Percentiles rank a stretch among this genome's conserved stretches.
phyloP scores from a whole-genome alignment of 2,797 vertebrate species.

The Sphenopsis melanotis region DNA sequence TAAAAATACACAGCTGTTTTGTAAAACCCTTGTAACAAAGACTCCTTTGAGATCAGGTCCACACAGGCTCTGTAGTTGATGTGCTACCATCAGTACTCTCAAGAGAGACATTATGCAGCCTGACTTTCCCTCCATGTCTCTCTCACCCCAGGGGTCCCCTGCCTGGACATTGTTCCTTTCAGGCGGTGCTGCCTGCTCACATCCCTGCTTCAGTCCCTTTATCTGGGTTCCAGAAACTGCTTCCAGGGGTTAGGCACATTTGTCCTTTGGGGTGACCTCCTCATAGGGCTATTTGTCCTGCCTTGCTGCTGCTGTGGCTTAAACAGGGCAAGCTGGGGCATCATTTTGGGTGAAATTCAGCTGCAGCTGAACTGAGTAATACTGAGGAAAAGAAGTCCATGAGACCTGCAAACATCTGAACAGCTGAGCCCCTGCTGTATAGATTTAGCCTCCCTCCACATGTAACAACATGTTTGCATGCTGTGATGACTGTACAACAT shows the following conservation, averaged over 20 bases:
- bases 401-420: neutral
- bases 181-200: neutral
- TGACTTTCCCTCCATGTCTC: neutral
- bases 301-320: neutral
- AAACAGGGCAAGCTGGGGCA: neutral
- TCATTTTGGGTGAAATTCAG: neutral
- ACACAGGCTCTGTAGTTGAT: neutral
- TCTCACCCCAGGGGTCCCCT: neutral
- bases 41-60: slow-evolving; percentile 22
- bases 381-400: neutral
- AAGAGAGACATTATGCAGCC: slow-evolving; percentile 38
- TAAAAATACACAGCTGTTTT: slow-evolving; percentile 52
- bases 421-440: neutral
- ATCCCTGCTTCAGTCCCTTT: neutral
- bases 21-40: slow-evolving; percentile 17
- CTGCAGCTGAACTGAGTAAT: neutral
- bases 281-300: neutral
- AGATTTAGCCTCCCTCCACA: neutral
- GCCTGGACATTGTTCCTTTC: neutral
- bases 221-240: neutral
- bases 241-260: neutral
- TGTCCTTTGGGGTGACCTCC: neutral
- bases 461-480: neutral
- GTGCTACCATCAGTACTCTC: slow-evolving; percentile 3
- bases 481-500: neutral